phyloP scores from a whole-genome alignment of 2,888 invertebrate species.

The Tricholauxania praeusta region DNA sequence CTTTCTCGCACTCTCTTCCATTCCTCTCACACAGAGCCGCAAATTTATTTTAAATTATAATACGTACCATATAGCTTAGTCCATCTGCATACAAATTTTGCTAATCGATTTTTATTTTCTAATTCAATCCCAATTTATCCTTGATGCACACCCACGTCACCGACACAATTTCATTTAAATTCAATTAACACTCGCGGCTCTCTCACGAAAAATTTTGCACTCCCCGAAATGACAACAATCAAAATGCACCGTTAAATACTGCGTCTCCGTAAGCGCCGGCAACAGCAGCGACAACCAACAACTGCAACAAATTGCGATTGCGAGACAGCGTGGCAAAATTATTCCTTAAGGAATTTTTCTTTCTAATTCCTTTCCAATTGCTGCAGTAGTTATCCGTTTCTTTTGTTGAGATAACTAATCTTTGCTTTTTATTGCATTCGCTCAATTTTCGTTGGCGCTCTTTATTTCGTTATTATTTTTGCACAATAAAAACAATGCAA shows the following conservation, averaged over 20 bases:
- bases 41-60: not conserved
- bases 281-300: not conserved
- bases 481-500: not conserved
- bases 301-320: conserved; percentile 2
- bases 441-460: not conserved
- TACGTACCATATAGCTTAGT: conserved; percentile 6
- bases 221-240: not conserved
- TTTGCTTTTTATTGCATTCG: conserved; percentile 41
- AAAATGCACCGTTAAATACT: conserved; percentile 13
- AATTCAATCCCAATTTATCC: not conserved
- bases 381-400: not conserved
- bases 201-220: not conserved
- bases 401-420: not conserved
- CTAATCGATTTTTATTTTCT: not conserved
- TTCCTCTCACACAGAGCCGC: not conserved
- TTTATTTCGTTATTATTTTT: not conserved
- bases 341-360: conserved; percentile 6
- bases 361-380: not conserved
- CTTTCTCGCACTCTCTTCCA: not conserved
- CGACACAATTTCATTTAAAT: not conserved
- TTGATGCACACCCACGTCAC: not conserved
- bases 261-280: not conserved
- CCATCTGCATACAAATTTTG: not conserved
- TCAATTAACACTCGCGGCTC: not conserved
- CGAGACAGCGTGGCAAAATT: conserved; percentile 13